A percentile compares a stretch with the other conserved stretches of the same genome.
Evolutionary conservation across 2,113 vertebrate genomes (phyloP).

Genomic region (Zingel zingel): DNA sequence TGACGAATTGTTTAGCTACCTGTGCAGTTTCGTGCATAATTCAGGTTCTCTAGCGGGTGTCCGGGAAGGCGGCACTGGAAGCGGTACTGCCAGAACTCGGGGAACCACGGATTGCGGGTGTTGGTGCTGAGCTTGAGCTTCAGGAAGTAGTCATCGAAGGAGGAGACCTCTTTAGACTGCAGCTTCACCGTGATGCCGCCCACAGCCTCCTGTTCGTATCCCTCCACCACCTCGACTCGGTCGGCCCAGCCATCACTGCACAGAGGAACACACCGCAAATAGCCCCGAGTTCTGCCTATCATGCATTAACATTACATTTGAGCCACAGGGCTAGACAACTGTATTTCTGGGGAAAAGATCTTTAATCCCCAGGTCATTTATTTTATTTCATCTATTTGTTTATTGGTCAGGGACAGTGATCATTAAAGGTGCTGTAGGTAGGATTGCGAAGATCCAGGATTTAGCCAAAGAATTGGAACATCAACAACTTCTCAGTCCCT

Average conservation of each 20-base stretch:
- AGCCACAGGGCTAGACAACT: neutral
- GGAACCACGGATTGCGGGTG: constrained; percentile 96
- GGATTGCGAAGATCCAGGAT: too few species aligned
- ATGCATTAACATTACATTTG: neutral
- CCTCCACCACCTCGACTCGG: constrained; percentile 97
- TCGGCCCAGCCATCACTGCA: constrained; percentile 98
- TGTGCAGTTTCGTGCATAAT: constrained; percentile 94
- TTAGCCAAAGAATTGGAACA: too few species aligned
- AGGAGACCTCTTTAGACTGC: constrained; percentile 93
- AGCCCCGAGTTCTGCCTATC: neutral
- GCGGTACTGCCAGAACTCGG: constrained; percentile 98
- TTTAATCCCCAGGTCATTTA: neutral
- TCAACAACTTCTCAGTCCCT: too few species aligned
- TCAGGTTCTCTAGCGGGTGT: constrained; percentile 91
- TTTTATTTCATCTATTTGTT: too few species aligned
- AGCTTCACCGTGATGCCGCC: constrained; percentile 98
- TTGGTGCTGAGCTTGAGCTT: constrained; percentile 93
- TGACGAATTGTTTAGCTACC: constrained; percentile 81
- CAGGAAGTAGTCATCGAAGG: constrained; percentile 95
- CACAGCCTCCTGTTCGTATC: constrained; percentile 94
- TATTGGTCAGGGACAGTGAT: too few species aligned
- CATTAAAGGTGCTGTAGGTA: too few species aligned
- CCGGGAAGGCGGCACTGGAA: constrained; percentile 96
- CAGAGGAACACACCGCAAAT: constrained; percentile 9
- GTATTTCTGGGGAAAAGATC: neutral